Evolutionary conservation across 35 echinoderm and acorn worm genomes (phyloP), one percentile per base, ranked within the genome.

Genomic region (Anneissia japonica): DNA sequence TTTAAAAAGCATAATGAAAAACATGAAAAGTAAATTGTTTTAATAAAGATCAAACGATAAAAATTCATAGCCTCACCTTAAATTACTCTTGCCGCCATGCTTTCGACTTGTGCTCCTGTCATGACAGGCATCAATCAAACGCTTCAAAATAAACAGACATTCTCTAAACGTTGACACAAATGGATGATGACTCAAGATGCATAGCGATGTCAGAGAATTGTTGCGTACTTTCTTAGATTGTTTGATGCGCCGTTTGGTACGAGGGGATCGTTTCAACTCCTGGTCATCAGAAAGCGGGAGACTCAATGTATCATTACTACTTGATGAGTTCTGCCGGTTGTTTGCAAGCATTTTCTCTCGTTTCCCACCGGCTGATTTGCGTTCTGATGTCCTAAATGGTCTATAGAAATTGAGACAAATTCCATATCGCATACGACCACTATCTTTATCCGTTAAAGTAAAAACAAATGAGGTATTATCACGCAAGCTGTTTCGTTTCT

Each of bases 351-450:
- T 46, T 85, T 99, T 89, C 41, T 93, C 79, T 45, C 90, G 55
- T 64, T 92, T 77, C 51, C 76, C 40, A 77, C 45, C 64, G 55
- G 81, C 39, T 33, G 87, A 81, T 76, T 94, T 91, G 39, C 89
- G 88, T 33, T 99, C 89, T 23, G 83, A 90, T 29, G 87, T 73
- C 82, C 86, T 92, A 34, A 98, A 98, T 10, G 95, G 95, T 75
- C 91, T 17, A 72, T 93, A 98, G 76, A 98, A 98, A 81, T 93
- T 98, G n/a, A 98, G 92, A 46, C 95, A 98, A 34, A 98, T 89
- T 46, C 95, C 95, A 82, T 84, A 98, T n/a, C 95, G 64, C 11
- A 93, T 84, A 32, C 91, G 75, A 3, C 84, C 93, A 19, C 88
- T 91, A 64, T 98, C 95, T 78, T 98, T 93, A 46, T 98, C 95